These are phyloP conservation scores for Sarcophaga caerulescens DNA, from an alignment of 2,888 invertebrate genomes.

Conservation along the genomic window DNA sequence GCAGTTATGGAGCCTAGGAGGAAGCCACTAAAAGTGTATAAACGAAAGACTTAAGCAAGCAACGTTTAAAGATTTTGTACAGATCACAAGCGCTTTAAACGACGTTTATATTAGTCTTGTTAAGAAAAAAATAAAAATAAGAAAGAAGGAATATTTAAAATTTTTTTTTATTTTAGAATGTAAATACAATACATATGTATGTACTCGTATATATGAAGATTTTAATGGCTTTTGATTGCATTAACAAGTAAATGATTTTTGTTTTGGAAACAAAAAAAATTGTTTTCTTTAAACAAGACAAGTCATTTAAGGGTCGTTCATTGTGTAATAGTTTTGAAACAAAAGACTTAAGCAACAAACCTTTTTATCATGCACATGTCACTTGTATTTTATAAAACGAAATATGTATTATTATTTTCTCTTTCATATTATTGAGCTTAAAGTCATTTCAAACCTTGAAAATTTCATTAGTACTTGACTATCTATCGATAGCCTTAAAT, in stretches of 20 bases:
- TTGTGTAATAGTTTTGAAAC: background rate
- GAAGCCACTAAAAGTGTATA: background rate
- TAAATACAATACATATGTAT: background rate
- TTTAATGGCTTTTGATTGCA: background rate
- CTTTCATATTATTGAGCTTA: too few relatives aligned
- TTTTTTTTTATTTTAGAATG: background rate
- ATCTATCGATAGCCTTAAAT: too few relatives aligned
- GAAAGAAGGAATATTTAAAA: background rate
- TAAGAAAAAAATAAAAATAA: background rate
- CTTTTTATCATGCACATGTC: background rate
- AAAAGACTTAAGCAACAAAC: background rate
- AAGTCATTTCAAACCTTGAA: too few relatives aligned
- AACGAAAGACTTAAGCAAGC: conserved; percentile 48
- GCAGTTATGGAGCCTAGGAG: conserved; percentile 1
- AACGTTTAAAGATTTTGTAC: background rate
- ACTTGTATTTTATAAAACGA: too few relatives aligned
- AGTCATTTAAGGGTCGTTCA: too few relatives aligned
- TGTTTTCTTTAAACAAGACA: too few relatives aligned
- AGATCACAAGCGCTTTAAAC: conserved; percentile 20
- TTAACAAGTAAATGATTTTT: too few relatives aligned
- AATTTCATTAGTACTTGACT: too few relatives aligned
- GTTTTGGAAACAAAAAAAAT: too few relatives aligned
- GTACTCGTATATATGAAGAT: background rate
- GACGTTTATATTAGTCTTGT: conserved; percentile 27
- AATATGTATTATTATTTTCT: too few relatives aligned